These are phyloP conservation scores for Apostichopus parvimensis DNA, from an alignment of 35 echinoderm and acorn worm genomes.

Conservation along the genomic window DNA sequence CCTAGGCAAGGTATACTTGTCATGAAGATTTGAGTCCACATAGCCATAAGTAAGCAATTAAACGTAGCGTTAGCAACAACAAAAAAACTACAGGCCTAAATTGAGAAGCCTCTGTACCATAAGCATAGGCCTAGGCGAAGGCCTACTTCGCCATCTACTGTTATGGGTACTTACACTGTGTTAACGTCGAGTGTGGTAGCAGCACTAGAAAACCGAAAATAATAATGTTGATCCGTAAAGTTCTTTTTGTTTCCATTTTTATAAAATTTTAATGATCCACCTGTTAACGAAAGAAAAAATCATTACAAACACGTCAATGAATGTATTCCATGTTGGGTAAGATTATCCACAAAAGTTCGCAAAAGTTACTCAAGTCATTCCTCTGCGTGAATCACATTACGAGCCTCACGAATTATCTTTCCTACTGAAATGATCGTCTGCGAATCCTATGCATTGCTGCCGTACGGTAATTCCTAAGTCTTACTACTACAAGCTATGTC, in stretches of 20 bases:
- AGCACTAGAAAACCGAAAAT: background rate
- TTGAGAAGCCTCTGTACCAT: too few species aligned
- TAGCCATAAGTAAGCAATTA: too few species aligned
- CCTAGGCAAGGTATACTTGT: too few species aligned
- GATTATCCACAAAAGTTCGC: background rate
- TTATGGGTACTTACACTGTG: slow-evolving; percentile 4
- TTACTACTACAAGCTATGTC: background rate
- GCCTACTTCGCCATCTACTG: too few species aligned
- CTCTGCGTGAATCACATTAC: background rate
- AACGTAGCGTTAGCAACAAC: too few species aligned
- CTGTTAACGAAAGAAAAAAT: background rate
- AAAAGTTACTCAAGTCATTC: background rate
- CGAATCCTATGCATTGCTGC: too few species aligned
- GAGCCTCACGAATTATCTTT: background rate
- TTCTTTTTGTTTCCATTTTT: slow-evolving; percentile 10
- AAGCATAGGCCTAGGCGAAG: too few species aligned
- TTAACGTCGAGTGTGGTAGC: background rate
- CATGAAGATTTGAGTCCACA: too few species aligned
- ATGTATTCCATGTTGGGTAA: background rate
- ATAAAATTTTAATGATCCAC: background rate
- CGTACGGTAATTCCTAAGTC: too few species aligned
- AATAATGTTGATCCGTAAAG: background rate
- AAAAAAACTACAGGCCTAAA: too few species aligned
- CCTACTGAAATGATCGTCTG: too few species aligned
- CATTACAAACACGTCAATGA: background rate